Percentiles rank a stretch among this genome's conserved stretches.
These are phyloP conservation scores for Clistopyga incitator DNA, from an alignment of 2,888 invertebrate genomes.

Conservation along the genomic window DNA sequence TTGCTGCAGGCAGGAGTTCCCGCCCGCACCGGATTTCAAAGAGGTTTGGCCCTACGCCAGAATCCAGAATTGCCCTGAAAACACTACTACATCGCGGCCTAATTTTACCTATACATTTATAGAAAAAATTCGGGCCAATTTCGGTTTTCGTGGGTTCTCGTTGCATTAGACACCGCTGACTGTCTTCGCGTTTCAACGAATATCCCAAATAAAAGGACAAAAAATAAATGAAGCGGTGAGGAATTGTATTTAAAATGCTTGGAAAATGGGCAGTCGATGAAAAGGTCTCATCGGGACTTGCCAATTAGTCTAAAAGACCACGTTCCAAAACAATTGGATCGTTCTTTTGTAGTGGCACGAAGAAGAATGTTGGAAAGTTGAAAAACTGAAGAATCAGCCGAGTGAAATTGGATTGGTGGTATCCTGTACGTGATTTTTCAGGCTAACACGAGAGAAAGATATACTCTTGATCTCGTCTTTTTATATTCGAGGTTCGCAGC, in stretches of 20 bases:
- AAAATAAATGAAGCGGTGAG: background rate
- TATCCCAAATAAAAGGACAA: constrained; percentile 5
- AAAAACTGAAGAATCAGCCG: constrained; percentile 1
- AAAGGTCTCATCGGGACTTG: too few relatives aligned
- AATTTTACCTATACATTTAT: constrained; percentile 69
- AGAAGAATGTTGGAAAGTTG: background rate
- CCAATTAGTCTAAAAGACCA: background rate
- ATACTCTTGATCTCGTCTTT: constrained; percentile 24
- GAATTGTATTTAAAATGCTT: background rate
- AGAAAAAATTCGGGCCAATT: constrained; percentile 55
- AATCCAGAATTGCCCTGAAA: constrained; percentile 71
- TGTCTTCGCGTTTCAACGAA: constrained; percentile 21
- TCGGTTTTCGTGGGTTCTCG: constrained; percentile 27
- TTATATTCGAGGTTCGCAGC: constrained; percentile 50
- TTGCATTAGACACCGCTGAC: constrained; percentile 13
- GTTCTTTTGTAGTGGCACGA: background rate
- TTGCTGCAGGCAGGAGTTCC: constrained; percentile 42
- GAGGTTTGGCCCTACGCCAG: constrained; percentile 72
- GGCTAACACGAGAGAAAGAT: constrained; percentile 12
- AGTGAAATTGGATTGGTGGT: constrained; percentile 7
- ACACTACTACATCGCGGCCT: constrained; percentile 65
- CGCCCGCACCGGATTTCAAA: constrained; percentile 68
- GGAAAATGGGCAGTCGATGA: too few relatives aligned
- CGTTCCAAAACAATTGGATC: background rate
- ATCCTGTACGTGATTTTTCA: background rate